A percentile compares a stretch with the other conserved stretches of the same genome.
Conservation (phyloP, 2,113 vertebrate genomes). For the Jaculus jaculus region DNA sequence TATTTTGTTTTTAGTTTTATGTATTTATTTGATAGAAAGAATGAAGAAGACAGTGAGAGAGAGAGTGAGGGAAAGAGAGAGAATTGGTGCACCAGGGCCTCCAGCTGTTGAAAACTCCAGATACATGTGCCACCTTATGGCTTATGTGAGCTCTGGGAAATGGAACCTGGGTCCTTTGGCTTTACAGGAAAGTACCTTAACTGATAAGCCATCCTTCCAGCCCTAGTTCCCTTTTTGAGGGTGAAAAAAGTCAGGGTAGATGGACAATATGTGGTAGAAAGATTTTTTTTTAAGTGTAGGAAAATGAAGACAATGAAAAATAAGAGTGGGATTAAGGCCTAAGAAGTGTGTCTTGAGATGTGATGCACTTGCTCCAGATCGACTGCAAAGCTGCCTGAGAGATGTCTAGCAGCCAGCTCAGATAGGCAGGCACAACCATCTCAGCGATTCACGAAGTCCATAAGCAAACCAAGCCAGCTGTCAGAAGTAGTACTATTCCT, state of each 20-base stretch:
- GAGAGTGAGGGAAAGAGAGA: too few species aligned
- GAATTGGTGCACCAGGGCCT: too few species aligned
- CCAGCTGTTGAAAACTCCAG: too few species aligned
- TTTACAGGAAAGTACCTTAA: neutral
- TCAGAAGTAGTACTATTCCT: conserved; percentile 54
- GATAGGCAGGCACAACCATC: conserved; percentile 25
- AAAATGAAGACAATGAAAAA: conserved; percentile 20
- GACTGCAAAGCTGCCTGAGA: conserved; percentile 49
- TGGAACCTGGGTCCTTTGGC: too few species aligned
- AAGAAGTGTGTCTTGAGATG: conserved; percentile 5
- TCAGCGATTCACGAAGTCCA: conserved; percentile 44
- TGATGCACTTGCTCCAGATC: conserved; percentile 44
- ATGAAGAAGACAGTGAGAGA: too few species aligned
- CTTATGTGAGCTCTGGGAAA: too few species aligned
- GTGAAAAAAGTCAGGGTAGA: neutral
- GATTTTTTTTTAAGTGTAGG: neutral
- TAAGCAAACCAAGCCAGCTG: conserved; percentile 57
- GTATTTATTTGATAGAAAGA: too few species aligned
- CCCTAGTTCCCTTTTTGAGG: conserved; percentile 6
- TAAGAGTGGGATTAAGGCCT: neutral
- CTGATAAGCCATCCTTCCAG: neutral
- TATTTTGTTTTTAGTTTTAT: too few species aligned
- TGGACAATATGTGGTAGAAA: neutral
- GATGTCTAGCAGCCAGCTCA: conserved; percentile 58
- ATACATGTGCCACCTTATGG: too few species aligned